Conservation (phyloP, 1,140 invertebrate species). For the Pogonomyrmex californicus region DNA sequence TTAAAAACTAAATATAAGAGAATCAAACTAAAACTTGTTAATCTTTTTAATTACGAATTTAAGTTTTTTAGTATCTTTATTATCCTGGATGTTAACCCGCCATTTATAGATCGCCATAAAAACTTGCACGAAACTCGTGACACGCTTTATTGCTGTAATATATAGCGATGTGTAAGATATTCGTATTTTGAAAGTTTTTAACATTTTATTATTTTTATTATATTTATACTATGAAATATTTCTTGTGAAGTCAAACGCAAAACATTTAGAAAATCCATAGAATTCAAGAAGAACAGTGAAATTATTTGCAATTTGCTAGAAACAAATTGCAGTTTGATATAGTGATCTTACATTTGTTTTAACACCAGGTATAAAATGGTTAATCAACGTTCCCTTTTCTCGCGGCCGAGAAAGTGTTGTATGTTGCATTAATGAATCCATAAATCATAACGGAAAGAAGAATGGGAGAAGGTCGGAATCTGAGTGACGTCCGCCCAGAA, state of each 20-base stretch:
- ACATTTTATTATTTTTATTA: slow-evolving; percentile 50
- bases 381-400: slow-evolving; percentile 67
- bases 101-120: slow-evolving; percentile 23
- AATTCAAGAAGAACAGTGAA: neutral
- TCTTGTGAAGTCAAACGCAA: neutral
- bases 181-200: slow-evolving; percentile 64
- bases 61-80: slow-evolving; percentile 7
- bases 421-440: slow-evolving; percentile 80
- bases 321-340: slow-evolving; percentile 5
- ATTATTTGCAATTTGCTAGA: neutral
- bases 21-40: neutral
- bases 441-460: slow-evolving; percentile 81
- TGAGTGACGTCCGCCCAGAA: slow-evolving; percentile 78
- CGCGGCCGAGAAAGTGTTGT: slow-evolving; percentile 61
- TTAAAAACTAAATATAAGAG: neutral
- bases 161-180: neutral
- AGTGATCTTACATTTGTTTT: slow-evolving; percentile 18
- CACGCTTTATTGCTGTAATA: neutral
- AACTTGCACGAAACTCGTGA: slow-evolving; percentile 12
- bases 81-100: neutral
- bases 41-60: slow-evolving; percentile 4
- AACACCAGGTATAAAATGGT: slow-evolving; percentile 52
- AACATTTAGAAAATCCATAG: neutral
- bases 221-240: slow-evolving; percentile 61
- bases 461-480: slow-evolving; percentile 75